Evolutionary conservation across 92 coral and sea anemone genomes (phyloP), one percentile per base, ranked within the genome.

Genomic region (Porites cylindrica): DNA sequence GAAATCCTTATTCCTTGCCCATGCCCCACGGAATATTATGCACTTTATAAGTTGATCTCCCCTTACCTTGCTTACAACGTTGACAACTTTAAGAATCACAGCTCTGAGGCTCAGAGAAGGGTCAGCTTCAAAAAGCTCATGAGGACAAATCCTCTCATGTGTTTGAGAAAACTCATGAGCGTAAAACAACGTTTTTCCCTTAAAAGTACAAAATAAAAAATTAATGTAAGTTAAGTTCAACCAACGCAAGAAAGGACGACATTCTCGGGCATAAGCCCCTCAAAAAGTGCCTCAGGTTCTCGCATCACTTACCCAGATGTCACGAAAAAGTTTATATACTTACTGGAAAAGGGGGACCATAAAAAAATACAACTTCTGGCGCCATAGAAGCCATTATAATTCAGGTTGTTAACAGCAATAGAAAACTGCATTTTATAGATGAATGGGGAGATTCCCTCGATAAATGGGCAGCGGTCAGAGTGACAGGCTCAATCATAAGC

Each of bases 101-200:
- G 86, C 83, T 81, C 96, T 91, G 77, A 91, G 91, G 77, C 91
- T 87, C 63, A 82, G 83, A 21, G 58, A 72, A 63, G 90, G 83
- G 18, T 91, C 88, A 79, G 87, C 85, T 83, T 88, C 76, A 89
- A 93, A 93, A 75, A 91, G 59, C 66, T 88, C 94, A 32, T 52
- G 76, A 24, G 96, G 94, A 66, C 91, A 62, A 75, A 93, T 72
- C 62, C 93, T 78, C 11, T 72, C 67, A 75, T 93, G 96, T 50
- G 92, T 91, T 47, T 60, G 73, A 12, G 92, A 85, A 62, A 88
- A 88, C 74, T 85, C 78, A 26, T 67, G 63, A 66, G 21, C 16
- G 43, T 79, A 93, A 32, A 87, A 82, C 66, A 93, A 88, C 8
- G 86, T 79, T 66, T 93, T 93, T 19, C 94, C 96, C 96, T 93